Evolutionary conservation across 2,888 invertebrate genomes (phyloP).

Genomic region (Ormyrus pomaceus): DNA sequence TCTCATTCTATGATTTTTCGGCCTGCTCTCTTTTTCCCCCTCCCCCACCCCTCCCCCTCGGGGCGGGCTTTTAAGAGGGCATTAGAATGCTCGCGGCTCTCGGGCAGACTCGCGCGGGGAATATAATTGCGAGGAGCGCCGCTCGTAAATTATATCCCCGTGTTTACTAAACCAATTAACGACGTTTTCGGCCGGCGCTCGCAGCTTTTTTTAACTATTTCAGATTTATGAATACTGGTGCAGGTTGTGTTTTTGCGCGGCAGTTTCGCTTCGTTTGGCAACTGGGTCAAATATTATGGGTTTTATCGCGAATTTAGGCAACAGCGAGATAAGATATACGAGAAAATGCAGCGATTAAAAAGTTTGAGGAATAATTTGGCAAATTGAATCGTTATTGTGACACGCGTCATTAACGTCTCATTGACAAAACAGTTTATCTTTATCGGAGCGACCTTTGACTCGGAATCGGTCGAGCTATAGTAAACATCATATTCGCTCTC

Average conservation of each 20-base stretch:
- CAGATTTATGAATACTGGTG: background rate
- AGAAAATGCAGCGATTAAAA: no score
- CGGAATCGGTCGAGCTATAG: conserved; percentile 3
- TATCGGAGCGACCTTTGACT: conserved; percentile 23
- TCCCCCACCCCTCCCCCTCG: no score
- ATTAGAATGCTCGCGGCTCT: background rate
- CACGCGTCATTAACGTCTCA: background rate
- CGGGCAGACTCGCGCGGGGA: background rate
- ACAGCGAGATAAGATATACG: no score
- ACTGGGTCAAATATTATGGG: no score
- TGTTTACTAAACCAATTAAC: conserved; percentile 34
- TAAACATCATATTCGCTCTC: conserved; percentile 17
- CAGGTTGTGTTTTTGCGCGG: no score
- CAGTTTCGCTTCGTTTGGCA: no score
- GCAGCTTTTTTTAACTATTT: background rate
- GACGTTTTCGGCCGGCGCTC: background rate
- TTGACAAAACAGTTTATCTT: background rate
- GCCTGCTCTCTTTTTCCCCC: conserved; percentile 26
- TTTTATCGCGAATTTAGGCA: no score
- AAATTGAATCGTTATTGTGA: background rate
- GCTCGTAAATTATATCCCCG: conserved; percentile 37
- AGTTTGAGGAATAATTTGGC: background rate
- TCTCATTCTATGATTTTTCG: conserved; percentile 52
- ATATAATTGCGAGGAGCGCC: conserved; percentile 21
- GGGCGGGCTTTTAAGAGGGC: background rate